Evolutionary conservation across 2,888 invertebrate species (phyloP).

Genomic region (Philhelius pedissequus): DNA sequence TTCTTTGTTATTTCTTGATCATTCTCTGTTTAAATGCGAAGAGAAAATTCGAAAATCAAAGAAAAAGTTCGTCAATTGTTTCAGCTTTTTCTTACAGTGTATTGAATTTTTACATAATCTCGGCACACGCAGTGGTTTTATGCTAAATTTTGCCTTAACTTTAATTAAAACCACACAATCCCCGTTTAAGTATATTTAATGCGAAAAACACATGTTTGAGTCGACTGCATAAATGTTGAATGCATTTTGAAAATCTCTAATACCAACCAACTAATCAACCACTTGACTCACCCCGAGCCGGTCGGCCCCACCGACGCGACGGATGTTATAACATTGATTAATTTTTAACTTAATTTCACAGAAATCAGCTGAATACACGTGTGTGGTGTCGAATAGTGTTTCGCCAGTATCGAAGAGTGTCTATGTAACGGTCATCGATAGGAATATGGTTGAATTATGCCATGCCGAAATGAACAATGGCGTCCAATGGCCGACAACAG

Average conservation of each 20-base stretch:
- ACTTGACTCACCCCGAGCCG: too few species aligned
- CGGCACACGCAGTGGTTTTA: not conserved
- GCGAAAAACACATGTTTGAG: not conserved
- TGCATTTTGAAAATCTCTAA: not conserved
- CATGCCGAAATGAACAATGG: slow-evolving; percentile 81
- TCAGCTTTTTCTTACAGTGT: not conserved
- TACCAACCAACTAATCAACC: too few species aligned
- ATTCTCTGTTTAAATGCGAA: too few species aligned
- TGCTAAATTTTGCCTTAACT: not conserved
- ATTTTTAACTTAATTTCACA: slow-evolving; percentile 73
- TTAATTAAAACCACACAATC: slow-evolving; percentile 3
- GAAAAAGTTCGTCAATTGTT: not conserved
- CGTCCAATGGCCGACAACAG: slow-evolving; percentile 84
- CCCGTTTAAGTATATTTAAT: slow-evolving; percentile 7
- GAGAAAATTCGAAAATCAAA: not conserved
- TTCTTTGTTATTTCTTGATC: too few species aligned
- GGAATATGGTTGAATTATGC: slow-evolving; percentile 82
- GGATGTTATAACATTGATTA: slow-evolving; percentile 19
- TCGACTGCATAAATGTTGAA: not conserved
- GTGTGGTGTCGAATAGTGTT: slow-evolving; percentile 83
- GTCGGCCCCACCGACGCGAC: too few species aligned
- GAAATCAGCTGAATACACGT: slow-evolving; percentile 89
- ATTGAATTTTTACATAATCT: not conserved
- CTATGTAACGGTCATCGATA: slow-evolving; percentile 84
- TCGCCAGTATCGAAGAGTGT: slow-evolving; percentile 82